Percentiles rank a stretch among this genome's conserved stretches.
These are phyloP conservation scores for Probosciger aterrimus DNA, from an alignment of 2,113 vertebrate genomes.

Conservation along the genomic window DNA sequence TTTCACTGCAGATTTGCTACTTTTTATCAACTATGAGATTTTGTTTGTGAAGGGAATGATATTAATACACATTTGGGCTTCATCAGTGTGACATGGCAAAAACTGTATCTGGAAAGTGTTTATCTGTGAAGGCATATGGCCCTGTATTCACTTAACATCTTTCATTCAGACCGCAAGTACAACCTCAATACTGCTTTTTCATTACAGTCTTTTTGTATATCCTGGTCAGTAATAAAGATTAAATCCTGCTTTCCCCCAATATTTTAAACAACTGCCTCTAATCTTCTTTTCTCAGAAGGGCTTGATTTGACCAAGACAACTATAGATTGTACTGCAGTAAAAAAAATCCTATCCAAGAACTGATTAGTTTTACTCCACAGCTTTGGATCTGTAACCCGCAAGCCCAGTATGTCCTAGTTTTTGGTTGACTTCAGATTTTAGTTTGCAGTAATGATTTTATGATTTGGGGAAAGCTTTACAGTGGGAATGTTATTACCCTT, in stretches of 20 bases:
- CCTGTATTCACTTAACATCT: slow-evolving; percentile 68
- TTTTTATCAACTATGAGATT: neutral
- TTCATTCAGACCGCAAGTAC: slow-evolving; percentile 43
- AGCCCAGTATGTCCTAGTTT: slow-evolving; percentile 65
- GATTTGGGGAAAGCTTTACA: slow-evolving; percentile 6
- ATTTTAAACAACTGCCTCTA: slow-evolving; percentile 78
- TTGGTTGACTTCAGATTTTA: slow-evolving; percentile 4
- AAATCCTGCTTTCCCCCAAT: slow-evolving; percentile 56
- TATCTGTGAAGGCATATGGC: slow-evolving; percentile 67
- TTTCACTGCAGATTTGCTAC: neutral
- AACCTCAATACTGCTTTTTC: slow-evolving; percentile 66
- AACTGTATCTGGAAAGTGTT: neutral
- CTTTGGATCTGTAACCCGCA: slow-evolving; percentile 46
- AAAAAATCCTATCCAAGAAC: slow-evolving; percentile 46
- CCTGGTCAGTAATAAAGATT: slow-evolving; percentile 75
- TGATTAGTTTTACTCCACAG: slow-evolving; percentile 71
- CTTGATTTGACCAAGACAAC: slow-evolving; percentile 74
- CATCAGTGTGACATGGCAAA: neutral
- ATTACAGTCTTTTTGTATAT: slow-evolving; percentile 65
- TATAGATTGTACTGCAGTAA: slow-evolving; percentile 69
- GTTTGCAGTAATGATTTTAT: slow-evolving; percentile 31
- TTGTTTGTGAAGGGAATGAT: neutral
- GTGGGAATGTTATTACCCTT: neutral
- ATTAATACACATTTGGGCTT: neutral
- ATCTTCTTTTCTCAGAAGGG: slow-evolving; percentile 83